These are phyloP conservation scores for Polypterus bichir DNA, from an alignment of 2,113 vertebrate species.

Conservation along the genomic window DNA sequence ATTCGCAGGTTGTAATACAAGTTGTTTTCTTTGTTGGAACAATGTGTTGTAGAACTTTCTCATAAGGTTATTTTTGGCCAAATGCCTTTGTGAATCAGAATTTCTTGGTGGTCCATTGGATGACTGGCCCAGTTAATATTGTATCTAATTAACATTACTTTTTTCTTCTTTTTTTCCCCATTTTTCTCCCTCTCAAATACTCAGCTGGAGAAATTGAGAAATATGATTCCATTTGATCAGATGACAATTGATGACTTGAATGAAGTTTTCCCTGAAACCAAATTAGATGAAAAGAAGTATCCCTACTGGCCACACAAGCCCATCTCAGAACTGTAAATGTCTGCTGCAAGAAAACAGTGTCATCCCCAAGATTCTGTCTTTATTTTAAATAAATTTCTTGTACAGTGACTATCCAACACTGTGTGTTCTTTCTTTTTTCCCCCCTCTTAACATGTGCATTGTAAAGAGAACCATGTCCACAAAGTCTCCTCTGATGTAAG, in stretches of 20 bases:
- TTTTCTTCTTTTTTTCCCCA: constrained; percentile 5
- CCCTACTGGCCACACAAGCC: constrained; percentile 83
- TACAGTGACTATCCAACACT: not conserved
- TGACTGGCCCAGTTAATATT: too few relatives aligned
- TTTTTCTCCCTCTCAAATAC: constrained; percentile 7
- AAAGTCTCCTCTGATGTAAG: too few relatives aligned
- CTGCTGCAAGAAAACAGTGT: not conserved
- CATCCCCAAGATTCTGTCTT: not conserved
- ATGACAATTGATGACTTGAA: constrained; percentile 79
- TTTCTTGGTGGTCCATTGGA: too few relatives aligned
- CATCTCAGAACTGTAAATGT: constrained; percentile 61
- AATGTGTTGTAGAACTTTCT: not conserved
- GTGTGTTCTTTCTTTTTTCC: too few relatives aligned
- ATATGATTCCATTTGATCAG: constrained; percentile 86
- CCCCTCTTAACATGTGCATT: too few relatives aligned
- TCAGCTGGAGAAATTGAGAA: constrained; percentile 69
- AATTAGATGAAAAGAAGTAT: constrained; percentile 70
- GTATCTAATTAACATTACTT: too few relatives aligned
- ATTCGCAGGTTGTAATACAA: not conserved
- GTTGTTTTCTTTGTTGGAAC: not conserved
- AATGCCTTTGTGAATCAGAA: too few relatives aligned
- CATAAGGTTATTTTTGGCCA: not conserved
- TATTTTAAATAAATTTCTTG: constrained; percentile 32
- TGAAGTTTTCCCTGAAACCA: constrained; percentile 73
- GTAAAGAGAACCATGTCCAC: too few relatives aligned